These are phyloP conservation scores for Noctua janthe DNA, from an alignment of 2,888 invertebrate genomes.

Conservation along the genomic window DNA sequence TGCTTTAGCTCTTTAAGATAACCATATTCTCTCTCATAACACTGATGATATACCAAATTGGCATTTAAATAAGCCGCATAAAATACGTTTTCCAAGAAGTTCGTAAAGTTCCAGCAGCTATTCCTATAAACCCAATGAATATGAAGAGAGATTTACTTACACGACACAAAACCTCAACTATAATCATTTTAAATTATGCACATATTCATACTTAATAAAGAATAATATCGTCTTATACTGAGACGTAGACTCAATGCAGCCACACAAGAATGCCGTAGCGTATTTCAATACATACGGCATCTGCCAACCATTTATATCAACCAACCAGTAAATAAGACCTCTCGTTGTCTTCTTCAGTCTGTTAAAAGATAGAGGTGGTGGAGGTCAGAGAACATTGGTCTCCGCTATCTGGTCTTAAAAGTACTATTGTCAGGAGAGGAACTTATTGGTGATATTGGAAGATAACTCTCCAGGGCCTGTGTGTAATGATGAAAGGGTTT, in stretches of 20 bases:
- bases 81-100: not conserved
- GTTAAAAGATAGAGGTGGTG: conserved; percentile 29
- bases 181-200: conserved; percentile 46
- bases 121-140: conserved; percentile 3
- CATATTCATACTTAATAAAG: conserved; percentile 53
- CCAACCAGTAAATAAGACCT: conserved; percentile 64
- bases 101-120: conserved; percentile 1
- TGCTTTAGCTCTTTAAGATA: not conserved
- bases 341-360: conserved; percentile 30
- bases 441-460: conserved; percentile 77
- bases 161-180: conserved; percentile 6
- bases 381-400: conserved; percentile 52
- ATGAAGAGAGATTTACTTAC: conserved; percentile 18
- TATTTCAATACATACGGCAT: conserved; percentile 78
- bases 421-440: conserved; percentile 60
- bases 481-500: conserved; percentile 60
- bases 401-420: conserved; percentile 60
- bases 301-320: conserved; percentile 73
- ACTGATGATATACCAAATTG: not conserved
- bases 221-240: conserved; percentile 48
- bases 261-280: conserved; percentile 72
- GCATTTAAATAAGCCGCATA: not conserved
- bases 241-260: conserved; percentile 67
- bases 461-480: conserved; percentile 70
- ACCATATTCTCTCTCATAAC: not conserved